Evolutionary conservation across 2,797 vertebrate species (phyloP).

Genomic region (Psittacula echo): DNA sequence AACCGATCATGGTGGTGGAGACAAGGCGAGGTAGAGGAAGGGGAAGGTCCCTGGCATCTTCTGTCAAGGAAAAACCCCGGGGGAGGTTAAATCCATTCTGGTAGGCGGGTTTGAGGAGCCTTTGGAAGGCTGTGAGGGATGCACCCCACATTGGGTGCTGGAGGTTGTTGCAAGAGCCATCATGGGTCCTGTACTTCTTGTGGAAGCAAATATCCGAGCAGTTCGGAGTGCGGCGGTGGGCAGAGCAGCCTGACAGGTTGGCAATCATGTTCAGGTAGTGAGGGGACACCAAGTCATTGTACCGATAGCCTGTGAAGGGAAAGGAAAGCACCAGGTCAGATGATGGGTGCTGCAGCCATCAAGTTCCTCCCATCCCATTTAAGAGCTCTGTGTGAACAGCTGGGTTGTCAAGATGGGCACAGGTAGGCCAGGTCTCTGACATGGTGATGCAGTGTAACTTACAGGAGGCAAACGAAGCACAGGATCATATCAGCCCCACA

Average conservation of each 20-base stretch:
- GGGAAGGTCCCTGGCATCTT: conserved; percentile 65
- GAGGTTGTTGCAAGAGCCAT: conserved; percentile 78
- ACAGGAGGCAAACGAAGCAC: not conserved
- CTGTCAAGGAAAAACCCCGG: conserved; percentile 61
- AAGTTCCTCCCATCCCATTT: rapidly evolving
- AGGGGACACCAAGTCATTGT: conserved; percentile 76
- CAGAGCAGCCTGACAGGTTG: conserved; percentile 75
- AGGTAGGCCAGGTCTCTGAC: rapidly evolving
- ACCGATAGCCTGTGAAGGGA: conserved; percentile 68
- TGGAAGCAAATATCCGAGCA: conserved; percentile 78
- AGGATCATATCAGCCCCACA: not conserved
- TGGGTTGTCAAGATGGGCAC: not conserved
- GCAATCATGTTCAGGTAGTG: conserved; percentile 77
- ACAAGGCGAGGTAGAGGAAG: conserved; percentile 76
- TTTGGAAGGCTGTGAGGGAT: conserved; percentile 76
- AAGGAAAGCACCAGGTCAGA: not conserved
- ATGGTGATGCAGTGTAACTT: rapidly evolving
- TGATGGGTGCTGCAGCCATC: rapidly evolving
- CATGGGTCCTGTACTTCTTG: conserved; percentile 72
- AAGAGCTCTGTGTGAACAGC: not conserved
- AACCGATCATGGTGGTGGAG: conserved; percentile 73
- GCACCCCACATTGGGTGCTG: conserved; percentile 78
- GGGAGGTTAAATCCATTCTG: conserved; percentile 78
- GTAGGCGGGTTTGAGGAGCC: conserved; percentile 75
- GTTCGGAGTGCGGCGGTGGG: conserved; percentile 72